Evolutionary conservation across 2,888 invertebrate species (phyloP), one percentile per base, ranked within the genome.

Genomic region (Cenopis cana): DNA sequence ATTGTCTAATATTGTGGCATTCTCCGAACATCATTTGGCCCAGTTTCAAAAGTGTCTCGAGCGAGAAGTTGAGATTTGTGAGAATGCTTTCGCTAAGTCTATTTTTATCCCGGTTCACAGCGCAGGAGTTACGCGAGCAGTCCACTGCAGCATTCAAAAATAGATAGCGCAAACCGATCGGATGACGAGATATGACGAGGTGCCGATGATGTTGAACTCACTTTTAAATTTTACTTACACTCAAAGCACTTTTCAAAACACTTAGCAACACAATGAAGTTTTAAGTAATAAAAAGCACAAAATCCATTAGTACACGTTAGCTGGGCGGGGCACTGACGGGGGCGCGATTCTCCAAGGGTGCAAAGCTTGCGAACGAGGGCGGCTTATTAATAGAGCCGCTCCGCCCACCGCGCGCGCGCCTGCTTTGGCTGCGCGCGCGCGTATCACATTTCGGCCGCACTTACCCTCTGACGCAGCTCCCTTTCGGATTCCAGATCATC

Each of bases 401-500:
- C 82, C 84, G 78, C 82, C 88, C 90, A 88, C 88, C 86, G 79
- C 83, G 83, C 80, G 82, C 87, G 89, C 91, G 88, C 90, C 89
- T 86, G 82, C 88, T 89, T 88, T 83, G 90, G 90, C 79, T 80
- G 83, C 87, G 86, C 80, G 77, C 84, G 84, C 87, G 79, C 87
- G 88, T 88, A 93, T 93, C 93, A 89, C 88, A 84, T 93, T 93
- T 91, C 93, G 87, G 86, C 84, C 85, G 83, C 78, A 80, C 98
- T 98, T 95, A 99, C 99, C 96, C 99, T 97, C 95, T 98, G 97
- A 94, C 99, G 98, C 94, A 99, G 96, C 95, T 99, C 99, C 93
- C 99, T 97, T 96, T 99, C 99, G 93, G 97, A 96, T 96, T 99
- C 99, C 95, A 99, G 96, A 95, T 99, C 99, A 96, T 99, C 99